Percentiles rank a stretch among this genome's conserved stretches.
Conservation (phyloP, 1,140 invertebrate genomes). For the Drosophila miranda region DNA sequence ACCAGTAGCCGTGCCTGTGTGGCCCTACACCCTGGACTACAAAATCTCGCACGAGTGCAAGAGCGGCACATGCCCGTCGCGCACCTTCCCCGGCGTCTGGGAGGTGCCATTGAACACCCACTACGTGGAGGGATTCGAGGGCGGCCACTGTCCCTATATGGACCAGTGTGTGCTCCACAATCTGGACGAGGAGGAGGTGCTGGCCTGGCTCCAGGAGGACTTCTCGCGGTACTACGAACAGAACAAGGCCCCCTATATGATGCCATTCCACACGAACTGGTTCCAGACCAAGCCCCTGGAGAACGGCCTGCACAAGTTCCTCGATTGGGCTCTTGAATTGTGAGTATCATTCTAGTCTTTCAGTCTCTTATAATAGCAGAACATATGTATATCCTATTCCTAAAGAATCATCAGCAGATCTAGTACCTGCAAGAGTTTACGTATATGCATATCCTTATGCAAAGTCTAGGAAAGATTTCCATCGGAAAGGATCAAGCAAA, state of each 20-base stretch:
- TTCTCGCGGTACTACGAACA: constrained; percentile 93
- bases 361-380: too few relatives aligned
- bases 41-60: constrained; percentile 96
- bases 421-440: too few relatives aligned
- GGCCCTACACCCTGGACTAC: constrained; percentile 97
- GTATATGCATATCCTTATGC: too few relatives aligned
- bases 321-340: constrained; percentile 90
- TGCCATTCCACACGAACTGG: constrained; percentile 97
- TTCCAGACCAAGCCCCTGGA: constrained; percentile 95
- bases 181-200: constrained; percentile 92
- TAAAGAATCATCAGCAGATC: too few relatives aligned
- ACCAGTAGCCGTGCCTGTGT: constrained; percentile 91
- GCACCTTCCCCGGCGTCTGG: constrained; percentile 96
- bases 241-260: constrained; percentile 95
- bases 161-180: constrained; percentile 97
- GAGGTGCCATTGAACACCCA: constrained; percentile 96
- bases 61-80: constrained; percentile 94
- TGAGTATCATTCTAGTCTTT: constrained; percentile 83
- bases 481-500: too few relatives aligned
- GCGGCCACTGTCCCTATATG: constrained; percentile 95
- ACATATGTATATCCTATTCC: too few relatives aligned
- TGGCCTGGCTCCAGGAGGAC: constrained; percentile 96
- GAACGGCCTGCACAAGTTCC: constrained; percentile 92
- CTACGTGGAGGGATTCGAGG: constrained; percentile 93
- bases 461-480: too few relatives aligned